Base-by-base conservation (phyloP, 2,113 vertebrate species). In the Gobiocypris rarus region DNA sequence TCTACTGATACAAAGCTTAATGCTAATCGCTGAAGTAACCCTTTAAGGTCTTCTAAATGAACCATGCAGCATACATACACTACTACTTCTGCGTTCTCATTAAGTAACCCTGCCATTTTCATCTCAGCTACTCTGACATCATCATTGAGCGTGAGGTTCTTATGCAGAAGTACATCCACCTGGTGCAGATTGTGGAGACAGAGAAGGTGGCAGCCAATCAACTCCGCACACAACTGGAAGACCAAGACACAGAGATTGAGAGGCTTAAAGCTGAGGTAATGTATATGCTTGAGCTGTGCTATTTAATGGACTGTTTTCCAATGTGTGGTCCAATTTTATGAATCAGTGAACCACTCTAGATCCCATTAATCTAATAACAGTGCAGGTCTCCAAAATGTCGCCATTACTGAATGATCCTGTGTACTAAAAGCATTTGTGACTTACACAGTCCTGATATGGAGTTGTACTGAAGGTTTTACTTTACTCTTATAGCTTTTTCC, bases 111-210 rank as follows among this genome's bases (percentile, higher is more conserved):
- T 74, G n/a, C 28, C 15, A 41, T 38, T 58, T 77, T 22, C 22
- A 38, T 41, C 50, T 54, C 88, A 99, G 98, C 90, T 99, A 99
- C 92, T 95, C 96, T 85, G 96, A 95, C 83, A 94, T 99, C 88
- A 96, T 98, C 88, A 95, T 97, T 0, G 97, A 99, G 92, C 97
- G 98, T 0, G 97, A 99, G 91, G 96, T 96, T 2, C 93, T 99
- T 87, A 99, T 97, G 97, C 98, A 99, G 94, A 99, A 98, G 92
- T 97, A 98, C 93, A 96, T 98, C 91, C 98, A 99, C 93, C 94
- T 99, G 90, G 95, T 98, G 83, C 98, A 99, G 94, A 97, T 99
- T 70, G 95, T 97, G 94, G 98, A 99, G 90, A 97, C 97, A 0
- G 98, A 99, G 94, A 99, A 99, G 93, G 94, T 96, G 0, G 97